Evolutionary conservation across 2,113 vertebrate genomes (phyloP).

Genomic region (Oncorhynchus clarkii): DNA sequence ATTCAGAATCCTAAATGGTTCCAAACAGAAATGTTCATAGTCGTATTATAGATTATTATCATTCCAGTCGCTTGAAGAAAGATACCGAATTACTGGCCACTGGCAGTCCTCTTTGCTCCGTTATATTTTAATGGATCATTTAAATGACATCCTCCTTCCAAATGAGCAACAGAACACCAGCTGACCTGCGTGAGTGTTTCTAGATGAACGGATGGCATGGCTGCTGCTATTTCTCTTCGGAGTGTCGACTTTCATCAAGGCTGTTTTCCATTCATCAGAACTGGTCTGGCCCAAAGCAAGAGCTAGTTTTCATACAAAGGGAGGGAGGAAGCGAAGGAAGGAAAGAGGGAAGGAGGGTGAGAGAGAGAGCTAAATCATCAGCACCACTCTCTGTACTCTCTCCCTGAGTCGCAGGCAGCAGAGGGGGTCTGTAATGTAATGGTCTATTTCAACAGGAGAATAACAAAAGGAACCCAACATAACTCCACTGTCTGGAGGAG

Average conservation of each 20-base stretch:
- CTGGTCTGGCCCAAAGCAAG: too few relatives aligned
- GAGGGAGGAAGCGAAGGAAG: not conserved
- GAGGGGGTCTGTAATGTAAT: too few relatives aligned
- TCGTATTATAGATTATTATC: too few relatives aligned
- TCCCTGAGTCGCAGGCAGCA: too few relatives aligned
- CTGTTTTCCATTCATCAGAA: slow-evolving; percentile 37
- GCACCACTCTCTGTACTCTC: too few relatives aligned
- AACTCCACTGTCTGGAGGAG: not conserved
- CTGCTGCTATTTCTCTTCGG: slow-evolving; percentile 14
- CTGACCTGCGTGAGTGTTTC: slow-evolving; percentile 24
- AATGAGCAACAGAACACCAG: slow-evolving; percentile 13
- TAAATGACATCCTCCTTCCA: not conserved
- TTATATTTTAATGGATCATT: slow-evolving; percentile 25
- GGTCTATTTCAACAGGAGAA: slow-evolving; percentile 1
- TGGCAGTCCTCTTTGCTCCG: too few relatives aligned
- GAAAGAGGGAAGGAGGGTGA: not conserved
- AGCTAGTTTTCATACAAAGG: not conserved
- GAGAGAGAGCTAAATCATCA: not conserved
- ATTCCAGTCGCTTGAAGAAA: too few relatives aligned
- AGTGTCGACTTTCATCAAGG: slow-evolving; percentile 44
- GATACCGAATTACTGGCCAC: too few relatives aligned
- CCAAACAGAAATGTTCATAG: too few relatives aligned
- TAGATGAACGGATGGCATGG: slow-evolving; percentile 23
- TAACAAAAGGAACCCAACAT: slow-evolving; percentile 21
- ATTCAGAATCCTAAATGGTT: too few relatives aligned